Conservation (phyloP, 30 jellyfish, hydroid and myxozoan genomes). For the Morbakka virulenta region DNA sequence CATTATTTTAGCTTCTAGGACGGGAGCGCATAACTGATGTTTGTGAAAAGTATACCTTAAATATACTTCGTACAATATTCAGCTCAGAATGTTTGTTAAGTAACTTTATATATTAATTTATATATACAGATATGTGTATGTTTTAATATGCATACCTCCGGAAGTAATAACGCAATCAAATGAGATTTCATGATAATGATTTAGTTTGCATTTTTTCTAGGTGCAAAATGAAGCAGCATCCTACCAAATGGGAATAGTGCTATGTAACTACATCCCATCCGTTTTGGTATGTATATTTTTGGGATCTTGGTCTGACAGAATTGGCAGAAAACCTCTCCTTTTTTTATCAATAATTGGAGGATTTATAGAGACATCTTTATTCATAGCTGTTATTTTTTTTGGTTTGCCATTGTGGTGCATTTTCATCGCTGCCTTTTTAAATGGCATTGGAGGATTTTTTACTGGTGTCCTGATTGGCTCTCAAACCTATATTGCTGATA, state of each 20-base stretch:
- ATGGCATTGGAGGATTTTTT: conserved; percentile 77
- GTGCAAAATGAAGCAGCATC: neutral
- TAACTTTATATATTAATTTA: too few relatives aligned
- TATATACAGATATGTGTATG: too few relatives aligned
- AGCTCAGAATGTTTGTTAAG: too few relatives aligned
- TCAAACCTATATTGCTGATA: conserved; percentile 74
- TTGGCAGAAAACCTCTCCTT: neutral
- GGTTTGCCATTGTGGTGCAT: conserved; percentile 54
- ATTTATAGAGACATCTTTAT: conserved; percentile 17
- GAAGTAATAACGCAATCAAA: too few relatives aligned
- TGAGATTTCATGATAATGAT: too few relatives aligned
- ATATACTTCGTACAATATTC: too few relatives aligned
- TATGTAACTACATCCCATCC: neutral
- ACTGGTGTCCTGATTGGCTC: conserved; percentile 56
- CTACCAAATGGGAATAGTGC: neutral
- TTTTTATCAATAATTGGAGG: conserved; percentile 8
- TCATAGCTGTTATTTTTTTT: conserved; percentile 36
- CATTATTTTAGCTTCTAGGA: too few relatives aligned
- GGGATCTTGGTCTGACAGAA: neutral
- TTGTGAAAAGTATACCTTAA: too few relatives aligned
- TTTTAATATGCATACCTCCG: neutral
- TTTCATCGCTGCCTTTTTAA: conserved; percentile 52
- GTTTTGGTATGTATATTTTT: neutral
- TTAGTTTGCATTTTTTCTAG: neutral
- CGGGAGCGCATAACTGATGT: too few relatives aligned